Evolutionary conservation across 1,140 invertebrate species (phyloP), one percentile per base, ranked within the genome.

Genomic region (Atopsyche davidsoni): DNA sequence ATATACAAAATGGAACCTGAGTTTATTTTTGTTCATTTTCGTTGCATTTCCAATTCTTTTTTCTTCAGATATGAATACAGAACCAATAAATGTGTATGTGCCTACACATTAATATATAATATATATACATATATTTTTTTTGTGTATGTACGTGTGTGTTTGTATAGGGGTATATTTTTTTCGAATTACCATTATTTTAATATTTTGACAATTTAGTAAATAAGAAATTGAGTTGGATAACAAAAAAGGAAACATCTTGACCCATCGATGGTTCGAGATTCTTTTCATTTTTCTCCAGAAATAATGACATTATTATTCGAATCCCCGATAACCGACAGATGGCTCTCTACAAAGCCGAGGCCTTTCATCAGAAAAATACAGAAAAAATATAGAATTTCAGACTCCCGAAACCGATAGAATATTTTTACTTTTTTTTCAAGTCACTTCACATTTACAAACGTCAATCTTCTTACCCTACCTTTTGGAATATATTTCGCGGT

Each of bases 281-380:
- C 21, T 28, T 43, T 28, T 22, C n/a, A 10, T 11, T 43, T 28
- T 22, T 43, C 25, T 23, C 14, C n/a, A 23, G 24, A 43, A 43
- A 43, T 43, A 43, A 43, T 43, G 41, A 43, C 41, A 43, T 43
- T 43, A 43, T 43, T 43, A 43, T 43, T 43, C 24, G 41, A 43
- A 18, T 43, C 24, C 9, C 41, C 17, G 19, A 39, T 22, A 23
- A n/a, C 24, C 41, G 41, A 43, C 10, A 28, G 11, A 14, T 23
- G 41, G 17, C 25, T 7, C 25, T 28, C 25, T n/a, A 28, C 25
- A 7, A 7, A 7, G 7, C n/a, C n/a, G 24, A 28, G 24, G 6
- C n/a, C 24, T 28, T 28, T 28, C n/a, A 7, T 28, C 24, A 28
- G 6, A 28, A 28, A 6, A 28, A n/a, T 7, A 36, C 7, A 13